These are phyloP conservation scores for Cassiopea andromeda DNA, from an alignment of 30 jellyfish, hydroid and myxozoan species.

Conservation along the genomic window DNA sequence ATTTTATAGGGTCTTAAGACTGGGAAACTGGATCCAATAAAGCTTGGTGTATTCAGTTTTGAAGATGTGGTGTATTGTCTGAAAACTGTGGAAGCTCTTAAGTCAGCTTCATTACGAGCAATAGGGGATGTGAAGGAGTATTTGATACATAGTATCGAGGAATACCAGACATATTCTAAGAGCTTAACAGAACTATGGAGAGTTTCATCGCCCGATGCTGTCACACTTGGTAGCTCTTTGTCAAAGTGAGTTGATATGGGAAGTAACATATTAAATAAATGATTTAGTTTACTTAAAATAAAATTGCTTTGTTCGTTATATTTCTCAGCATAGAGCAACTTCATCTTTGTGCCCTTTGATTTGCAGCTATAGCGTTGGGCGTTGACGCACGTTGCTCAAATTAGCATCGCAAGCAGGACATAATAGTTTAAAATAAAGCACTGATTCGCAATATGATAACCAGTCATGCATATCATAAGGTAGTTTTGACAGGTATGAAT, in stretches of 20 bases:
- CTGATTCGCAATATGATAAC: too few species aligned
- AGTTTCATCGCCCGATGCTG: background rate
- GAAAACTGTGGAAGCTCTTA: background rate
- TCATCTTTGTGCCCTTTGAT: too few species aligned
- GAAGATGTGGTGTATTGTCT: slow-evolving; percentile 2
- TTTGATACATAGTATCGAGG: background rate
- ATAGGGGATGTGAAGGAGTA: background rate
- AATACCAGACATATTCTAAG: background rate
- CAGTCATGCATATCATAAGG: background rate
- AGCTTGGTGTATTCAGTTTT: background rate
- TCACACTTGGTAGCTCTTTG: background rate
- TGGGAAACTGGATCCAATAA: slow-evolving; percentile 1
- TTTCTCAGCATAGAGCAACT: too few species aligned
- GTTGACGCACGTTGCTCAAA: too few species aligned
- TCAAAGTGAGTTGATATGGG: background rate
- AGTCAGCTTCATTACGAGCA: background rate
- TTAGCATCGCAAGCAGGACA: too few species aligned
- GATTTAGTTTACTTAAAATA: background rate
- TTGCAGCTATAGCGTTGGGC: too few species aligned
- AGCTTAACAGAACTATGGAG: background rate
- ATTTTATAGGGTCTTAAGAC: background rate
- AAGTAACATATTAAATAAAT: background rate
- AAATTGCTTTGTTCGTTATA: background rate
- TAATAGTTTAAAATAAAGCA: too few species aligned
- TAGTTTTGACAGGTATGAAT: background rate